Evolutionary conservation across 2,113 vertebrate species (phyloP).

Genomic region (Promerops cafer): DNA sequence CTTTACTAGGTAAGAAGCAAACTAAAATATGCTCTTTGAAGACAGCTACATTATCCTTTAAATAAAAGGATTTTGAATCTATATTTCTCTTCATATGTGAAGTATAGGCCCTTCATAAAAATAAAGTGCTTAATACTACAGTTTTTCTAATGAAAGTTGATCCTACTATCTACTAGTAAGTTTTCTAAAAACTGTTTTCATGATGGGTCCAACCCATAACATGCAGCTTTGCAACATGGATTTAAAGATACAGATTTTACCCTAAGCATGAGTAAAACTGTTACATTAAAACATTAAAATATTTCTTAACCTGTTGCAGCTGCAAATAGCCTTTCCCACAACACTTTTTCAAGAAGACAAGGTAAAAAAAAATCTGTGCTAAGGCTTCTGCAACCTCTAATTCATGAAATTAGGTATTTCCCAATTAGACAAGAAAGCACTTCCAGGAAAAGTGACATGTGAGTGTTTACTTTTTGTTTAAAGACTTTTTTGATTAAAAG

Average conservation of each 20-base stretch:
- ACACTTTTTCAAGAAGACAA: not conserved
- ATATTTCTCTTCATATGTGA: not conserved
- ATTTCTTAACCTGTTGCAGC: not conserved
- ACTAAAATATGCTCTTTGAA: not conserved
- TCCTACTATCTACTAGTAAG: not conserved
- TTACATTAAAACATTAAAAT: not conserved
- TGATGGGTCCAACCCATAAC: not conserved
- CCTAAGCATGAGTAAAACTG: not conserved
- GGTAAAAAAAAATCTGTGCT: conserved; percentile 51
- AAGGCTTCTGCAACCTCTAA: conserved; percentile 51
- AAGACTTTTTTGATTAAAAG: conserved; percentile 74
- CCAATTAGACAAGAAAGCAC: conserved; percentile 58
- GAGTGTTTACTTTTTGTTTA: conserved; percentile 70
- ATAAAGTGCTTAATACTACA: not conserved
- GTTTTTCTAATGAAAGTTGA: not conserved
- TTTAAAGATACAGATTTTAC: not conserved
- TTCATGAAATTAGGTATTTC: conserved; percentile 65
- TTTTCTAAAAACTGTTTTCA: not conserved
- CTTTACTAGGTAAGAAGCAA: not conserved
- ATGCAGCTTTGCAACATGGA: not conserved
- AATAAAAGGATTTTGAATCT: not conserved
- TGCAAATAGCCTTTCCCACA: not conserved
- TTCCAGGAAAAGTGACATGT: conserved; percentile 44
- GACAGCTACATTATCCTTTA: not conserved
- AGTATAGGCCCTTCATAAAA: not conserved